These are phyloP conservation scores for Stictonetta naevosa DNA, from an alignment of 2,113 vertebrate species.

Conservation along the genomic window DNA sequence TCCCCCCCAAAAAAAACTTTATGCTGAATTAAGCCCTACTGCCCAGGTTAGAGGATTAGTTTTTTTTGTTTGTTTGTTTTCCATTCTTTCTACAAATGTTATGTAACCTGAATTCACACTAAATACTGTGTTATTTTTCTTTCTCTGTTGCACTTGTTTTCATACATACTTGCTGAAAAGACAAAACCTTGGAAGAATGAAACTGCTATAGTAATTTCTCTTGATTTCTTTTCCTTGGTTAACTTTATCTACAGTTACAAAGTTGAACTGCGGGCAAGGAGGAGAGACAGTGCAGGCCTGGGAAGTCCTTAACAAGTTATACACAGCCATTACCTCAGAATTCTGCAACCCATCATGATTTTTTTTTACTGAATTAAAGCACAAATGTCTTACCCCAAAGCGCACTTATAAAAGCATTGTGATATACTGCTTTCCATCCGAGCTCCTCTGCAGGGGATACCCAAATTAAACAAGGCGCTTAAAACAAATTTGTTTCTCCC, in stretches of 20 bases:
- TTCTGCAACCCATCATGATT: neutral
- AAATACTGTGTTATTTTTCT: neutral
- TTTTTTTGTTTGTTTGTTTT: neutral
- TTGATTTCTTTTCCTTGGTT: neutral
- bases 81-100: neutral
- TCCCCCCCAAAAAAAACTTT: neutral
- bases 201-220: neutral
- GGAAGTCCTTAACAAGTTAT: slow-evolving; percentile 7
- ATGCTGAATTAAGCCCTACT: neutral
- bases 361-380: slow-evolving; percentile 20
- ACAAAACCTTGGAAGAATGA: neutral
- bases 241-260: neutral
- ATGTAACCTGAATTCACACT: neutral
- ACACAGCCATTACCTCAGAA: slow-evolving; percentile 4
- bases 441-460: neutral
- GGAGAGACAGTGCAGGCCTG: neutral
- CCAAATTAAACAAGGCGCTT: neutral
- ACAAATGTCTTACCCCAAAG: neutral
- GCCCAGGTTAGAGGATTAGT: neutral
- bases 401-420: neutral
- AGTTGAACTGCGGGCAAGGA: neutral
- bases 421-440: neutral
- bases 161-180: no score
- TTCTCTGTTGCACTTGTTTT: neutral
- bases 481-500: neutral